Conservation (phyloP, 2,797 vertebrate genomes). For the Australoheros facetus region DNA sequence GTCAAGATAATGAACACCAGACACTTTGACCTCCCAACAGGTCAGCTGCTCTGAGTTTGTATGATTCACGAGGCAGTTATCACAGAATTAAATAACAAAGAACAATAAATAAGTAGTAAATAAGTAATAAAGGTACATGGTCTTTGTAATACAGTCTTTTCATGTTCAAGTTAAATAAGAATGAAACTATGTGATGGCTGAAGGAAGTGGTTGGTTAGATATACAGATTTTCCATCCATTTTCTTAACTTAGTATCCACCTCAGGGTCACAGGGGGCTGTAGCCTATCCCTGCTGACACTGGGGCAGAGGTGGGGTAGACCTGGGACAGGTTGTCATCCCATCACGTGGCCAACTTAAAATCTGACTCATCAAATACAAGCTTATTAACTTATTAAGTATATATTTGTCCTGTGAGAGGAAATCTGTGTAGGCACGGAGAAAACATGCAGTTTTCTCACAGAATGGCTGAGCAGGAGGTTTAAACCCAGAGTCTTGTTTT, state of each 20-base stretch:
- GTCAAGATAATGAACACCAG: too few relatives aligned
- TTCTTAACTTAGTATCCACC: neutral
- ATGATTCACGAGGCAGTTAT: neutral
- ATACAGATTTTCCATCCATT: neutral
- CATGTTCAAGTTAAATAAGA: neutral
- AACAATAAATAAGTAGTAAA: neutral
- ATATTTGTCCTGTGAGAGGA: neutral
- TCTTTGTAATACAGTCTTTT: neutral
- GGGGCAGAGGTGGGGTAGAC: neutral
- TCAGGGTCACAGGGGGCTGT: neutral
- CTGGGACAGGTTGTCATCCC: neutral
- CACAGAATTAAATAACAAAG: neutral
- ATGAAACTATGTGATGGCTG: neutral
- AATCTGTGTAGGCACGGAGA: neutral
- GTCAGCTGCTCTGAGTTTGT: neutral
- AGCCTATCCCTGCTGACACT: too few relatives aligned
- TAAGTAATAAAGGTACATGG: neutral
- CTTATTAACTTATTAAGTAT: neutral
- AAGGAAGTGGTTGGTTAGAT: neutral
- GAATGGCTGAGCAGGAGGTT: neutral
- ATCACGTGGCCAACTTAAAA: neutral
- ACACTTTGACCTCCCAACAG: neutral
- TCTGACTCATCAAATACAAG: too few relatives aligned
- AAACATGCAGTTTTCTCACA: neutral
- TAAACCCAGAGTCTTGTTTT: neutral